Evolutionary conservation across 2,113 vertebrate genomes (phyloP), one percentile per base, ranked within the genome.

Genomic region (Turnix velox): DNA sequence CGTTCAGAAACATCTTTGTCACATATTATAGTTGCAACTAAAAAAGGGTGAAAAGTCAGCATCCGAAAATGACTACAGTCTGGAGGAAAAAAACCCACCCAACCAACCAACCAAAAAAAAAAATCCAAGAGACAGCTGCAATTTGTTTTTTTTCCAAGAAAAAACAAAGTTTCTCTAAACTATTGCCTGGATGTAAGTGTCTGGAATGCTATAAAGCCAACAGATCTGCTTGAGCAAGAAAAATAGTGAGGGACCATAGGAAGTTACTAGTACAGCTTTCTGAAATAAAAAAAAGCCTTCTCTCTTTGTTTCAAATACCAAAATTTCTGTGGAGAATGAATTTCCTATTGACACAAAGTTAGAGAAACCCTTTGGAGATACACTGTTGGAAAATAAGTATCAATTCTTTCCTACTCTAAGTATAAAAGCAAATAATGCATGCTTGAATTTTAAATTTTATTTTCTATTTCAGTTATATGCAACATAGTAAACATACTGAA

Each of bases 391-490:
- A 96, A 57, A 66, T 62, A 69, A n/a, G n/a, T n/a, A n/a, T n/a
- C n/a, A n/a, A n/a, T n/a, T n/a, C n/a, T 25, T 90, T 80, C 79
- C 62, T 58, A 95, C 59, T n/a, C 80, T n/a, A 65, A 54, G 48
- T 63, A 33, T 33, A 84, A 95, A 91, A 92, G 77, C 52, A 87
- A 85, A 67, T 27, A 20, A 42, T 5, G 17, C 31, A n/a, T 49
- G 31, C 54, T 42, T 90, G 10, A 57, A 73, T 72, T 43, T 84
- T 87, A 23, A 48, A 73, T 85, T 39, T 96, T 78, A 76, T 92
- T 90, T 96, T 92, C 87, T 87, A 84, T n/a, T 75, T 95, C 25
- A 79, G 52, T 76, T 82, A 42, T 51, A 88, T 23, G 31, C 49
- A 87, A 73, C 67, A 75, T 74, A 67, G 90, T 43, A 90, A 94